Evolutionary conservation across 2,797 vertebrate species (phyloP).

Genomic region (Mastacembelus armatus): DNA sequence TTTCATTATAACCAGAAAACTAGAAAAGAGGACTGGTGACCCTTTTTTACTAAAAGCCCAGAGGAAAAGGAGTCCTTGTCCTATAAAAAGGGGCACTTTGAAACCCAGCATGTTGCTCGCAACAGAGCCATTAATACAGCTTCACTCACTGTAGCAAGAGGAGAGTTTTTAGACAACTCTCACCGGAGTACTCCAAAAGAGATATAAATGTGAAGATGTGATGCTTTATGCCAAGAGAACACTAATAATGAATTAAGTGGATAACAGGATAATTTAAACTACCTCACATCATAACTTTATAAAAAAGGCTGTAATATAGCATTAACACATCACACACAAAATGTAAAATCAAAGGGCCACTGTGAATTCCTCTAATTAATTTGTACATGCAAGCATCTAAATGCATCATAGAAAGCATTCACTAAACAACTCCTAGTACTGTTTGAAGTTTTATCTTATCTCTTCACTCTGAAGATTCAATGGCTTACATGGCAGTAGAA

Average conservation of each 20-base stretch:
- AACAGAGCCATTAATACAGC: slow-evolving; percentile 78
- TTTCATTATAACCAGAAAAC: slow-evolving; percentile 73
- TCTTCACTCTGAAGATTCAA: not conserved
- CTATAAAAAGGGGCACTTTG: slow-evolving; percentile 87
- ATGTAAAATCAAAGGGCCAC: too few species aligned
- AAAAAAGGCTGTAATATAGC: too few species aligned
- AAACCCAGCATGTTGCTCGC: slow-evolving; percentile 79
- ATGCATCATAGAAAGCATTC: not conserved
- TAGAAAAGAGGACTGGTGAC: slow-evolving; percentile 75
- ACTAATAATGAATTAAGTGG: not conserved
- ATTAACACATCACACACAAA: too few species aligned
- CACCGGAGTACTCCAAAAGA: slow-evolving; percentile 24
- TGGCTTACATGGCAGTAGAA: not conserved
- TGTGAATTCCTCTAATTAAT: not conserved
- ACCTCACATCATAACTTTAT: not conserved
- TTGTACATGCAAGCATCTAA: not conserved
- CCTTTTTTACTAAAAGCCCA: slow-evolving; percentile 84
- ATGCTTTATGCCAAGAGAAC: not conserved
- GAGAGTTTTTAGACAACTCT: slow-evolving; percentile 68
- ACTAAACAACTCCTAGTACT: not conserved
- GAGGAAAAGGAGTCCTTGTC: slow-evolving; percentile 87
- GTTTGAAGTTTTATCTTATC: not conserved
- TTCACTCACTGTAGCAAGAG: slow-evolving; percentile 65
- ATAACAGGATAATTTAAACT: slow-evolving; percentile 1
- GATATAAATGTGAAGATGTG: slow-evolving; percentile 20